Evolutionary conservation across 2,113 vertebrate species (phyloP).

Genomic region (Oreochromis aureus): DNA sequence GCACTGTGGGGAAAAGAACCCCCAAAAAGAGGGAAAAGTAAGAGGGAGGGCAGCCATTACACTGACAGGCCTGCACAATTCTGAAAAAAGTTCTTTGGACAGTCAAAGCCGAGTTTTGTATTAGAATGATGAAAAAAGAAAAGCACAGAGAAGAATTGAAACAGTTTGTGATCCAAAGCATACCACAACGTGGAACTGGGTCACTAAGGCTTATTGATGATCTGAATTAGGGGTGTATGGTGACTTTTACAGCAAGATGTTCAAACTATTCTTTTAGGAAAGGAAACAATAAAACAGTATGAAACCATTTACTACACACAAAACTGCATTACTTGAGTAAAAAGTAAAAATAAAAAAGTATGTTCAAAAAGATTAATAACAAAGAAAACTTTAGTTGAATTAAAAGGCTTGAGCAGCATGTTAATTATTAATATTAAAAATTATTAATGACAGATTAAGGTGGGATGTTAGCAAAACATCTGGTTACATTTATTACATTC

Average conservation of each 20-base stretch:
- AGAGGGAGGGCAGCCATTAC: neutral
- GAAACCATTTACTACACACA: neutral
- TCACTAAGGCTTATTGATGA: neutral
- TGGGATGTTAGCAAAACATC: neutral
- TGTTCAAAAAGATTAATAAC: neutral
- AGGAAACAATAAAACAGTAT: neutral
- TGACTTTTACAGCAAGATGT: neutral
- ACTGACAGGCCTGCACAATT: neutral
- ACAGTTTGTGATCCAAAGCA: neutral
- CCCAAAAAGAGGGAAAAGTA: neutral
- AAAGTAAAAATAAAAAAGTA: neutral
- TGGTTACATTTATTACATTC: neutral
- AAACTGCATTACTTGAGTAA: neutral
- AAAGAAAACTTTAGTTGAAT: neutral
- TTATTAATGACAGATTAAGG: neutral
- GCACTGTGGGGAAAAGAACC: neutral
- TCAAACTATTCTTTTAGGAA: fast-evolving
- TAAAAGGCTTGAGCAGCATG: neutral
- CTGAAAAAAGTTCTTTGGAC: neutral
- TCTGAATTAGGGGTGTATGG: neutral
- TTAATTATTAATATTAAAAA: neutral
- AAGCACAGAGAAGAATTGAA: neutral
- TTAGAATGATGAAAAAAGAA: neutral
- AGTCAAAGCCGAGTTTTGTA: neutral
- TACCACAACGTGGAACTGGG: neutral